Conservation (phyloP, 2,888 invertebrate species). For the Ophonus ardosiacus region DNA sequence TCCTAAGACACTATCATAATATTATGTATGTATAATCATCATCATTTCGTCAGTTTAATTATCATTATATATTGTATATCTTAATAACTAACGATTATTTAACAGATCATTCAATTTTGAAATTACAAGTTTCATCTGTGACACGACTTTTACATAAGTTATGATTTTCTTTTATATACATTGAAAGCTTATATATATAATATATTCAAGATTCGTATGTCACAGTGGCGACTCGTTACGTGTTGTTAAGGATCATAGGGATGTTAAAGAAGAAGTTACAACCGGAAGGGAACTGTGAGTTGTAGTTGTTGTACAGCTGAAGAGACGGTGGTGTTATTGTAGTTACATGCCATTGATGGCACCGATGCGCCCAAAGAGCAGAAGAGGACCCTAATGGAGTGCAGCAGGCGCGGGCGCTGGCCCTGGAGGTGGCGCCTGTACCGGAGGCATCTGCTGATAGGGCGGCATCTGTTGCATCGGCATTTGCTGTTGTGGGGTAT, state of each 20-base stretch:
- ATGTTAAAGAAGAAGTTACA: constrained; percentile 33
- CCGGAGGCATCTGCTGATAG: constrained; percentile 49
- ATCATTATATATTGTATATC: constrained; percentile 54
- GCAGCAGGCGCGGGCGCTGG: constrained; percentile 22
- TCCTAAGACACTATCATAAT: constrained; percentile 57
- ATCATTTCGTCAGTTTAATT: constrained; percentile 55
- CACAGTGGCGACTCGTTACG: constrained; percentile 56
- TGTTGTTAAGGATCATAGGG: constrained; percentile 43
- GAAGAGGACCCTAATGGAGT: constrained; percentile 25
- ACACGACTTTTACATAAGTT: constrained; percentile 52
- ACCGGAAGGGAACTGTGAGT: constrained; percentile 36
- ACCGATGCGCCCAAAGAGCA: constrained; percentile 42
- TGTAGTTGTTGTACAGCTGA: constrained; percentile 44
- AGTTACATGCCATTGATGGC: constrained; percentile 35
- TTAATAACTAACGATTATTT: constrained; percentile 57
- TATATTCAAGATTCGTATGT: constrained; percentile 57
- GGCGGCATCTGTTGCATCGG: constrained; percentile 64
- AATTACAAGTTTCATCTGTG: constrained; percentile 56
- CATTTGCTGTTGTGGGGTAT: constrained; percentile 65
- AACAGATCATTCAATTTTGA: constrained; percentile 58
- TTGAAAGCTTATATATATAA: constrained; percentile 57
- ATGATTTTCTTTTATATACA: constrained; percentile 55
- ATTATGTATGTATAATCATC: constrained; percentile 52
- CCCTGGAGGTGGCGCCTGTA: too few species aligned
- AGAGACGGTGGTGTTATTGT: constrained; percentile 53